These are phyloP conservation scores for Notodonta ziczac DNA, from an alignment of 2,888 invertebrate species.

Conservation along the genomic window DNA sequence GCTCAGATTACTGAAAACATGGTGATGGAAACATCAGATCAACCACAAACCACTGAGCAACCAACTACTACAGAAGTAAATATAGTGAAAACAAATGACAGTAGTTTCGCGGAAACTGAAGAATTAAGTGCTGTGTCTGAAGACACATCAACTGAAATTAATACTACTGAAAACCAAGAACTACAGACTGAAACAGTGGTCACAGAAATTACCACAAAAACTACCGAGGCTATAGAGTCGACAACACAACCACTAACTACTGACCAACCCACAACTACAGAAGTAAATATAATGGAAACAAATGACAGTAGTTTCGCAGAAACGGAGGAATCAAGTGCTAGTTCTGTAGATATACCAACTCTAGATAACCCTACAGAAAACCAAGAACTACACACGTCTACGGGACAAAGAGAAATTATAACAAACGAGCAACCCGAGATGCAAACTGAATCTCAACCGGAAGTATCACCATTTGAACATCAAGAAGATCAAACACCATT, in stretches of 20 bases:
- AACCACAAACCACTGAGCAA: not conserved
- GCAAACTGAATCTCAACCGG: not conserved
- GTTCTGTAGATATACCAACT: not conserved
- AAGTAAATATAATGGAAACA: not conserved
- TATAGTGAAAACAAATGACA: not conserved
- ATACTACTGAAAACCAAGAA: not conserved
- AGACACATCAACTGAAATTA: not conserved
- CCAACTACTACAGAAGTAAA: not conserved
- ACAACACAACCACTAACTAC: not conserved
- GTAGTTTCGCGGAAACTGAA: not conserved
- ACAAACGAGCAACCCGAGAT: not conserved
- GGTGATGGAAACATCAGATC: not conserved
- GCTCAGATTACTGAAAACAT: too few species aligned
- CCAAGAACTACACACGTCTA: conserved; percentile 1
- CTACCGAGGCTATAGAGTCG: not conserved
- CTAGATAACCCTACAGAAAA: not conserved
- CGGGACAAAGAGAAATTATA: not conserved
- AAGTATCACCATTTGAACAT: not conserved
- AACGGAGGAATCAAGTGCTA: not conserved
- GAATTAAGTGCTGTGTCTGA: not conserved
- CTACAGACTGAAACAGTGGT: not conserved
- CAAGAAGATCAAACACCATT: not conserved
- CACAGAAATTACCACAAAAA: not conserved
- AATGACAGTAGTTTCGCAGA: not conserved
- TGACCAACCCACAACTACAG: not conserved